Base-by-base conservation (phyloP, 2,797 vertebrate species). In the Clamator glandarius region DNA sequence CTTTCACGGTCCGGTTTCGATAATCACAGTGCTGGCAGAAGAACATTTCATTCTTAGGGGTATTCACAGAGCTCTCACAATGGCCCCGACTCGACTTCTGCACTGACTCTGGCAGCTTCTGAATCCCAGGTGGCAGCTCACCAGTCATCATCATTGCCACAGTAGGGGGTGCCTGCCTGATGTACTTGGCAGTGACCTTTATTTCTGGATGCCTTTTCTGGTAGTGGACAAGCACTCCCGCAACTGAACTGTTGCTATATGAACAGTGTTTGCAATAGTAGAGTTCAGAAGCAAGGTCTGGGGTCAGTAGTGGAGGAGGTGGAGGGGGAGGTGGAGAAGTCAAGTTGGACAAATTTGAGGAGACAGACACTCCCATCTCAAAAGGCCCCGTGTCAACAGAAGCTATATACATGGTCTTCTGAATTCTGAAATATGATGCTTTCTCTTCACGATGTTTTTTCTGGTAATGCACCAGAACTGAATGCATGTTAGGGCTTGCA, bases 21-120 rank as follows among this genome's bases (percentile, higher is more conserved):
- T 99, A 99, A 97, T 99, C 99, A 97, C 99, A 99, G 96, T 99
- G 99, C 95, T 99, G 99, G 97, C 99, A 99, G 89, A 99, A 99
- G 97, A 99, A 99, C 98, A 99, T 99, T 92, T 99, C 99, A 1
- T 98, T 99, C 93, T 99, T 99, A 3, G 97, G 97, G 2, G 98
- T 98, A 96, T 97, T 98, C 67, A 97, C 96, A 3, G 98, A 97
- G n/a, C 95, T 97, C 67, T 98, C 98, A 0, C 98, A 97, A 21
- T 97, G 96, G 5, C 98, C 98, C 13, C 98, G 98, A 96, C 98
- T 98, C 95, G 99, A 98, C 92, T 98, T 98, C 66, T 98, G 99
- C 93, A 99, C 72, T 88, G 98, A 95, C 83, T 84, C 81, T 8
- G 99, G 98, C 26, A 98, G 98, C 85, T 98, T 99, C 55, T 98